phyloP scores from a whole-genome alignment of 2,888 invertebrate species.

The Eupithecia exiguata region DNA sequence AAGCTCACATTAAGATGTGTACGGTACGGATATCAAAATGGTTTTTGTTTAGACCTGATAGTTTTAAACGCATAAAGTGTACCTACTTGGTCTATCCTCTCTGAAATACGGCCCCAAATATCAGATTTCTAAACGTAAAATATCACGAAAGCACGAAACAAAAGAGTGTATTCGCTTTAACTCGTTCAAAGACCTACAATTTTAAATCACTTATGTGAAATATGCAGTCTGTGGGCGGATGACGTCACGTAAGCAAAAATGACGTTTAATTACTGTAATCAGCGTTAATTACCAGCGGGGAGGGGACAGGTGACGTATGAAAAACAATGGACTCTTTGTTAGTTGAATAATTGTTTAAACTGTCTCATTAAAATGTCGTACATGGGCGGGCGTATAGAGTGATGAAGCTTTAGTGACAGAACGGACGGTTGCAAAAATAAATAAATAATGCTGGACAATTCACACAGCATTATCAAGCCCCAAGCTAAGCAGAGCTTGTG shows the following conservation, averaged over 20 bases:
- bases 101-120: not conserved
- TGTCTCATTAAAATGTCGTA: constrained; percentile 61
- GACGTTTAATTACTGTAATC: constrained; percentile 65
- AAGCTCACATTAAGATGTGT: no score
- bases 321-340: constrained; percentile 66
- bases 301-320: constrained; percentile 64
- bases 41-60: no score
- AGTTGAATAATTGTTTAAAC: constrained; percentile 64
- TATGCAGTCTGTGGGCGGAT: constrained; percentile 35
- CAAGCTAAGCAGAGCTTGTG: no score
- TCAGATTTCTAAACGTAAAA: not conserved
- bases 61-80: no score
- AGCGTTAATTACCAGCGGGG: constrained; percentile 61
- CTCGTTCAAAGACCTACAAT: constrained; percentile 7
- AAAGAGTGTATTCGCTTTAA: not conserved
- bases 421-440: not conserved
- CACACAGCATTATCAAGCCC: no score
- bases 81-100: no score
- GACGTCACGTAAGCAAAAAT: constrained; percentile 35
- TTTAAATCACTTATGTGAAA: constrained; percentile 7
- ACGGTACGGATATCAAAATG: no score
- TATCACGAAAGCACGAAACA: not conserved
- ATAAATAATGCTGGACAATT: no score
- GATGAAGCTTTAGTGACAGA: constrained; percentile 24
- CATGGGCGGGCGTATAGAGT: constrained; percentile 39